Evolutionary conservation across 1,140 invertebrate genomes (phyloP), one percentile per base, ranked within the genome.

Genomic region (Aphelenchoides avenae): DNA sequence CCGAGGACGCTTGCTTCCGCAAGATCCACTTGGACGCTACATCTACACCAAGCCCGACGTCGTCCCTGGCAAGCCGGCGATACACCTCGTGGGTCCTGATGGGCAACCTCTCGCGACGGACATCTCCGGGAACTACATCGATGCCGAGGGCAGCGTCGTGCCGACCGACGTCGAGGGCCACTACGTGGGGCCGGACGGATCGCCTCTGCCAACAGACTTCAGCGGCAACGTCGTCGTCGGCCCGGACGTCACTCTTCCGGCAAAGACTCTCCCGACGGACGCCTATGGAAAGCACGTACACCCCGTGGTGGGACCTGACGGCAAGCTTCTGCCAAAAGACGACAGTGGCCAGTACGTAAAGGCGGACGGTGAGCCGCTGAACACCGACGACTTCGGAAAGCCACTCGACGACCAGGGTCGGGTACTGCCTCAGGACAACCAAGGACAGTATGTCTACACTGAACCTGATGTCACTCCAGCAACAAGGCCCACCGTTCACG

Each of bases 71-170:
- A n/a, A n/a, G n/a, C n/a, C n/a, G n/a, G n/a, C n/a, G n/a, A n/a
- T n/a, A n/a, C n/a, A n/a, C n/a, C n/a, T n/a, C n/a, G n/a, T 71
- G 5, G 68, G 68, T 2, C 60, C 67, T 33, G 66, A 66, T 64
- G 57, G 48, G 11, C 15, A 47, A 42, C 61, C 68, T 27, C 24
- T 69, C 36, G 58, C 64, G 26, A 69, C 67, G 13, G 53, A 65
- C 42, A 24, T 22, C 15, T 15, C 24, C 15, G 62, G 62, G n/a
- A 22, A 57, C 22, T 37, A 66, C 30, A n/a, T 70, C 6, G 46
- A 51, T 26, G 52, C 52, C 18, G 42, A 67, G 24, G 70, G 70
- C n/a, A 22, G 30, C 11, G 27, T 52, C 18, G 24, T 69, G 29
- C 68, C 68, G 15, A 71, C 68, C 9, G 57, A 69, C 42, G 44